Conservation (phyloP, 2,888 invertebrate species). For the Brachypalpus laphriformis region DNA sequence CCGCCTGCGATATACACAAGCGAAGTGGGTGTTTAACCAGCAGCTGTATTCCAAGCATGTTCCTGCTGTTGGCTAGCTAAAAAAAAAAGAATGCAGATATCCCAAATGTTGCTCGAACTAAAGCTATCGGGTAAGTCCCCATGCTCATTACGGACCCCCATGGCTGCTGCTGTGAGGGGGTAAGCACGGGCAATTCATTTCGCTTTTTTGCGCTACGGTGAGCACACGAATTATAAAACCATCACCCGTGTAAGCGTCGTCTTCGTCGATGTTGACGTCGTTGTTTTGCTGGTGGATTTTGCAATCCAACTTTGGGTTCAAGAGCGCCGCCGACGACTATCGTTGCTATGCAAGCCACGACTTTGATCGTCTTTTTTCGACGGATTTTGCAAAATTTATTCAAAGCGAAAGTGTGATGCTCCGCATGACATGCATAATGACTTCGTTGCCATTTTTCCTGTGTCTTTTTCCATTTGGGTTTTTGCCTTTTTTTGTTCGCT, state of each 20-base stretch:
- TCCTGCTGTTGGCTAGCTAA: conserved; percentile 33
- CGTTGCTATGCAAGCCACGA: conserved; percentile 69
- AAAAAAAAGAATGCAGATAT: neutral
- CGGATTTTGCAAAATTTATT: conserved; percentile 62
- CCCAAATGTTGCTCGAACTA: conserved; percentile 34
- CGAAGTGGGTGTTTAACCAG: conserved; percentile 60
- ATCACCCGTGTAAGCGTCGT: conserved; percentile 50
- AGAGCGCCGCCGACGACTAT: conserved; percentile 25
- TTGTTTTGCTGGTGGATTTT: neutral
- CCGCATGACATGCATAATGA: conserved; percentile 69
- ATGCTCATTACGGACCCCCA: conserved; percentile 41
- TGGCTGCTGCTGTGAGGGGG: neutral
- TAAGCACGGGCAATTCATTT: conserved; percentile 36
- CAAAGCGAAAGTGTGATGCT: conserved; percentile 62
- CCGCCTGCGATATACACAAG: conserved; percentile 42
- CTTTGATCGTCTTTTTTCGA: neutral
- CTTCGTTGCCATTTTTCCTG: conserved; percentile 55
- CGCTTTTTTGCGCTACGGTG: conserved; percentile 50
- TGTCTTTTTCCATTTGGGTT: neutral
- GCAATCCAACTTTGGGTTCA: conserved; percentile 31
- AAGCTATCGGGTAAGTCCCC: conserved; percentile 51
- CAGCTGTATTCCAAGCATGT: conserved; percentile 66
- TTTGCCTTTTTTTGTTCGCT: neutral
- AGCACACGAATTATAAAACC: conserved; percentile 69
- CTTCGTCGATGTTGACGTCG: conserved; percentile 4